Base-by-base conservation (phyloP, 2,797 vertebrate genomes). In the Paedocypris micromegethes region DNA sequence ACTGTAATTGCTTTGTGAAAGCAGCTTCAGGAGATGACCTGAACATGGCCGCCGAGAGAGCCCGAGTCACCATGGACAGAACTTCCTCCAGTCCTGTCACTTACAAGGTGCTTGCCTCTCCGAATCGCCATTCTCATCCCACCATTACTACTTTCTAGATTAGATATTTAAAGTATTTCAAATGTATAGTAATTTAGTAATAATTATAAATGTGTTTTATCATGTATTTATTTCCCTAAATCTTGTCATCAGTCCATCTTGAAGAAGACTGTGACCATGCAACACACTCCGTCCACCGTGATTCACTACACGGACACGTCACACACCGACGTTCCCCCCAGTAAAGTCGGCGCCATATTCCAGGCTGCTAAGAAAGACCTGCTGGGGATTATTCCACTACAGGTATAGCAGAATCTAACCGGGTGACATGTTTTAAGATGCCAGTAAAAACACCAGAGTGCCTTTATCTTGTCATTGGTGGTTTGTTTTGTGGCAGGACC, bases 321-420 rank as follows among this genome's bases (percentile, higher is more conserved):
- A 66, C 81, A 79, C 43, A 68, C 80, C 5, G 88, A 88, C 0
- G 72, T 81, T 1, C 84, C 88, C 37, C 89, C 91, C 5, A 89
- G 85, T 70, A 91, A 88, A 75, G 83, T 86, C 65, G 84, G 80
- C 70, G 78, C 90, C 64, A 86, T 97, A 43, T 82, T 97, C 2
- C 90, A 92, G 70, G 93, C 96, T 0, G 95, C 95, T 4, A 98
- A 93, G 79, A 93, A 86, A 73, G 94, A 97, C 78, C 89, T 98
- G 61, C 84, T 93, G 56, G 88, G 90, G 45, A 78, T 98, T 77
- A 93, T 98, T 82, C 90, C 93, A 69, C 89, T 97, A 58, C 88
- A 94, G 61, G 94, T 96, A 73, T 90, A 90, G 81, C 37, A 42
- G 41, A 9, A 9, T 48, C 8, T 6, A 5, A 58, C 7, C 9